These are phyloP conservation scores for Agrenia bidenticulata DNA, from an alignment of 2,888 invertebrate species.

Conservation along the genomic window DNA sequence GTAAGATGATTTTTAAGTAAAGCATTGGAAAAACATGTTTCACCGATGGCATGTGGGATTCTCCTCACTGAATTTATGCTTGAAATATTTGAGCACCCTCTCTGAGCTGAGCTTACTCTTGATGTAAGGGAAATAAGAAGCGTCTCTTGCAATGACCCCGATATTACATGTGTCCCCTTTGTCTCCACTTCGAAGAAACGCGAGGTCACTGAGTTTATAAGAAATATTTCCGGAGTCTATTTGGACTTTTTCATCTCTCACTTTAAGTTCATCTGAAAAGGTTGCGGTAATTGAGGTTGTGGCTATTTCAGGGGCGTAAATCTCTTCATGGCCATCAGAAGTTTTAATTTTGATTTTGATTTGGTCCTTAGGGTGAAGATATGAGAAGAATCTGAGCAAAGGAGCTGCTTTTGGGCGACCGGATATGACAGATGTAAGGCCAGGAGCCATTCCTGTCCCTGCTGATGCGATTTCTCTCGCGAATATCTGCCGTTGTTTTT, in stretches of 20 bases:
- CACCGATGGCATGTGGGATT: conserved; percentile 8
- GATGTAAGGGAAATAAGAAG: conserved; percentile 56
- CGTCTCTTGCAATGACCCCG: conserved; percentile 59
- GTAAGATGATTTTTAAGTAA: no score
- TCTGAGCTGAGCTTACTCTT: conserved; percentile 56
- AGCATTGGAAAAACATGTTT: neutral
- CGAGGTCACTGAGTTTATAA: conserved; percentile 56
- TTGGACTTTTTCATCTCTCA: no score
- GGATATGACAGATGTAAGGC: conserved; percentile 54
- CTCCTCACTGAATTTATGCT: conserved; percentile 55
- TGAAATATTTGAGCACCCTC: conserved; percentile 57
- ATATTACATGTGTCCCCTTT: conserved; percentile 60
- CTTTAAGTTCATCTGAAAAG: conserved; percentile 21
- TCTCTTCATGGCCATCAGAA: conserved; percentile 51
- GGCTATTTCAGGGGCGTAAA: conserved; percentile 14
- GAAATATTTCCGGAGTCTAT: conserved; percentile 20
- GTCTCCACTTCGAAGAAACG: conserved; percentile 60
- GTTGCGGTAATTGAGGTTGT: neutral
- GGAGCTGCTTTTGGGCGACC: conserved; percentile 60
- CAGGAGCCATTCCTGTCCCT: conserved; percentile 61
- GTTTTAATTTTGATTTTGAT: conserved; percentile 53
- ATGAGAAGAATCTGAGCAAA: conserved; percentile 58
- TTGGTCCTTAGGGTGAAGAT: conserved; percentile 57
- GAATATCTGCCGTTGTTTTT: conserved; percentile 56
- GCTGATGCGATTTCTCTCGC: conserved; percentile 60